Conservation (phyloP, 2,888 invertebrate species). For the Mantis religiosa region DNA sequence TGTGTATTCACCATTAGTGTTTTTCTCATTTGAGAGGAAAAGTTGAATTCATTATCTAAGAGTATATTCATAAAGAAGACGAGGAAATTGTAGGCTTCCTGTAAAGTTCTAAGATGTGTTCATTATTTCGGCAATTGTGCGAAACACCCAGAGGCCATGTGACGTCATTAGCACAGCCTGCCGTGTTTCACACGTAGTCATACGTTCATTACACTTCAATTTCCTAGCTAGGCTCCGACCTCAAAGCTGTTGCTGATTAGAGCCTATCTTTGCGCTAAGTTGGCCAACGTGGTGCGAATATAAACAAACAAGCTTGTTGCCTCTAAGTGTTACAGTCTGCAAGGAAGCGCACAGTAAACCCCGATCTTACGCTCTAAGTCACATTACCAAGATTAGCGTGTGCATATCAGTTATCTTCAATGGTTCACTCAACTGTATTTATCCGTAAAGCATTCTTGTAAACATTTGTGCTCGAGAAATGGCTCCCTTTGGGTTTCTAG, state of each 20-base stretch:
- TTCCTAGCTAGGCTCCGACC: neutral
- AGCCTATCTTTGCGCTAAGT: neutral
- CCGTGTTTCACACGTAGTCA: neutral
- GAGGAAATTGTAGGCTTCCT: neutral
- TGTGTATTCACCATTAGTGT: neutral
- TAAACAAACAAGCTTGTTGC: neutral
- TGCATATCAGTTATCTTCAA: no score
- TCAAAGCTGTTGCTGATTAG: neutral
- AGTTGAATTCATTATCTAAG: neutral
- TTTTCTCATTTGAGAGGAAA: neutral
- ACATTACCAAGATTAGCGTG: no score
- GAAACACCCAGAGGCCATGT: neutral
- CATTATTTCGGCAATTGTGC: neutral
- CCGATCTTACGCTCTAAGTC: neutral
- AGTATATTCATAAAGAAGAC: neutral
- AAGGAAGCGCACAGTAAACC: neutral
- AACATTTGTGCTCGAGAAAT: no score
- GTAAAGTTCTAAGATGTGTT: neutral
- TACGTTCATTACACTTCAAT: neutral
- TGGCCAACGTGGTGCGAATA: neutral
- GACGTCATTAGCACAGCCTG: neutral
- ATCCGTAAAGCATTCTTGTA: no score
- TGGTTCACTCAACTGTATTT: no score
- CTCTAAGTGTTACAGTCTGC: neutral
- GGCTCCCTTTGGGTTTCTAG: no score